Conservation (phyloP, 2,113 vertebrate species). For the Sapayoa aenigma region DNA sequence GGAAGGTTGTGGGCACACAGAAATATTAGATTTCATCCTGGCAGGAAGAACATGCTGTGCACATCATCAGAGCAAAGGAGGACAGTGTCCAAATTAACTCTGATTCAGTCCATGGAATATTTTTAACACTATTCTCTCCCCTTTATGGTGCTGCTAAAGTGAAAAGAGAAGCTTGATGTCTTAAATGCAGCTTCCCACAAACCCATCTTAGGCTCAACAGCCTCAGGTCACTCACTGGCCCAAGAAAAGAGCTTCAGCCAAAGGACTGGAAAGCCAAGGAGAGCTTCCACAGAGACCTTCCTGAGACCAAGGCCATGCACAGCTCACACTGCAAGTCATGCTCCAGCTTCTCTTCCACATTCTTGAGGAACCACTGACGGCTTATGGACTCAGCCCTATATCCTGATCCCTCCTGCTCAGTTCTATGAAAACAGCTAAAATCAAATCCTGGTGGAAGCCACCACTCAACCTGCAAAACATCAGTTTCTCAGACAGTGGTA, state of each 20-base stretch:
- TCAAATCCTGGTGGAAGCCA: not conserved
- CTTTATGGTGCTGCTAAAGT: not conserved
- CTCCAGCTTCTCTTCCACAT: not conserved
- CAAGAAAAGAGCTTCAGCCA: not conserved
- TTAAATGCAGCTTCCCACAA: not conserved
- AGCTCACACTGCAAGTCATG: not conserved
- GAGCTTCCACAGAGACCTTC: not conserved
- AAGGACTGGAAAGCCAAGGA: not conserved
- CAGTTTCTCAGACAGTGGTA: not conserved
- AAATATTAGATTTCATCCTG: slow-evolving; percentile 18
- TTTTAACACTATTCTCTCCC: not conserved
- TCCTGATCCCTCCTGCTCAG: not conserved
- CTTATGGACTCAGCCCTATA: not conserved
- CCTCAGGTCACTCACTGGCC: not conserved
- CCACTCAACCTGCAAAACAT: fast-evolving
- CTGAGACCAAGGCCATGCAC: not conserved
- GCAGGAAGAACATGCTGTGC: not conserved
- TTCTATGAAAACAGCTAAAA: not conserved
- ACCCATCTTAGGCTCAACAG: not conserved
- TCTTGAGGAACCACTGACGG: not conserved
- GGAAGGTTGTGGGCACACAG: slow-evolving; percentile 5
- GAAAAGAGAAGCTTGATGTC: not conserved
- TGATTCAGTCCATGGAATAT: not conserved
- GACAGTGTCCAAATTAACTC: not conserved
- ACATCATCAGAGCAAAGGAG: not conserved